These are phyloP conservation scores for Heliconius nattereri DNA, from an alignment of 1,140 invertebrate species.

Conservation along the genomic window DNA sequence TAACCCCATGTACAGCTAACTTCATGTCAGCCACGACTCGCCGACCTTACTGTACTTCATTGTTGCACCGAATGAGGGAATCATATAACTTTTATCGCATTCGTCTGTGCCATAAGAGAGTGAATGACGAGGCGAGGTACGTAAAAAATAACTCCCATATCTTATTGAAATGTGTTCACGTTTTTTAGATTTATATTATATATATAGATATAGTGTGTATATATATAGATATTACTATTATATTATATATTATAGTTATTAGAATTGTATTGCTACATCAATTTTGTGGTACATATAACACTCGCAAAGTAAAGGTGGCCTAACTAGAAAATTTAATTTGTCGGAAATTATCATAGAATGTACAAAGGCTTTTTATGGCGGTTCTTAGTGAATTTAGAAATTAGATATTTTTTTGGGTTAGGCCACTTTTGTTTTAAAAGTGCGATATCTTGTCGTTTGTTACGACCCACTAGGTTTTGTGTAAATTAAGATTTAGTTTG, in stretches of 20 bases:
- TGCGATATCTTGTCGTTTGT: background rate
- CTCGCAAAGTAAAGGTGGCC: slow-evolving; percentile 16
- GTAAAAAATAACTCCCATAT: slow-evolving; percentile 56
- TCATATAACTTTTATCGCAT: slow-evolving; percentile 38
- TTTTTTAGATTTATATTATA: slow-evolving; percentile 53
- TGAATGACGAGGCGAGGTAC: background rate
- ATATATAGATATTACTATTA: slow-evolving; percentile 21
- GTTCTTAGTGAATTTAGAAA: background rate
- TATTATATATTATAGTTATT: too few species aligned
- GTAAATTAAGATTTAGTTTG: background rate
- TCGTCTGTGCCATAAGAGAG: slow-evolving; percentile 55
- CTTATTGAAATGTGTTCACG: slow-evolving; percentile 77
- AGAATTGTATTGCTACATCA: slow-evolving; percentile 13
- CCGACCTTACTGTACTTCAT: too few species aligned
- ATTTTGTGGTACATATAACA: slow-evolving; percentile 7
- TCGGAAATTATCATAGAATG: background rate
- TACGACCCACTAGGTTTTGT: background rate
- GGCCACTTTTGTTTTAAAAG: background rate
- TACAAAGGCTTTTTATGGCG: background rate
- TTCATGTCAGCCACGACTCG: too few species aligned
- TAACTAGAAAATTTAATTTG: background rate
- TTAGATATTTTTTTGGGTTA: background rate
- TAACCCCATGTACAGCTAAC: too few species aligned
- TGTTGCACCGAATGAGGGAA: too few species aligned
- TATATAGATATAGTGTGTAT: slow-evolving; percentile 51